Evolutionary conservation across 2,888 invertebrate genomes (phyloP).

Genomic region (Odontocolon sp.): DNA sequence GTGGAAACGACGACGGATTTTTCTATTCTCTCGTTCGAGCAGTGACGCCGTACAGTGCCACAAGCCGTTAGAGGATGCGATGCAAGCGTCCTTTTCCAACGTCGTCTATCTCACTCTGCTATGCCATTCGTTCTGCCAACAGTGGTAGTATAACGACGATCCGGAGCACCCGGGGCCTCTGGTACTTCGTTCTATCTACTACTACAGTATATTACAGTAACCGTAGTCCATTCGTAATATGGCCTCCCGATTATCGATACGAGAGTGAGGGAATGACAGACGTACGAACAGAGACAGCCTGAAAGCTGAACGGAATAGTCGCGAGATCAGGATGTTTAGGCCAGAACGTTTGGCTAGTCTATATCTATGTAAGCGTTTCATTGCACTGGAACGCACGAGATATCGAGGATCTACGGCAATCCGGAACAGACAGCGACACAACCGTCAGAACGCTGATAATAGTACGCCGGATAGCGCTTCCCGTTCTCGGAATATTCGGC

Average conservation of each 20-base stretch:
- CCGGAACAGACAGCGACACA: background rate
- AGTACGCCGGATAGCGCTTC: background rate
- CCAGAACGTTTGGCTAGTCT: conserved; percentile 17
- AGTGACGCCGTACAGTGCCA: background rate
- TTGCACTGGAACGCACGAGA: conserved; percentile 44
- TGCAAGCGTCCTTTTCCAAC: background rate
- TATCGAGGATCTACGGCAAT: conserved; percentile 28
- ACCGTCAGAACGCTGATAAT: background rate
- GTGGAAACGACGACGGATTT: conserved; percentile 37
- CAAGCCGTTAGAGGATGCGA: conserved; percentile 4
- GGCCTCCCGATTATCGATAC: conserved; percentile 1
- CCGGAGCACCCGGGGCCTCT: conserved; percentile 3
- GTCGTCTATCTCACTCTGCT: background rate
- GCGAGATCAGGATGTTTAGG: conserved; percentile 43
- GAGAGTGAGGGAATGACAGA: conserved; percentile 6
- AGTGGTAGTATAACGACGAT: conserved; percentile 30
- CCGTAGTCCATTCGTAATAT: conserved; percentile 20
- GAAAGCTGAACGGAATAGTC: background rate
- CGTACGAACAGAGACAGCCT: background rate
- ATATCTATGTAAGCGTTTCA: conserved; percentile 26
- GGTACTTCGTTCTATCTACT: conserved; percentile 25
- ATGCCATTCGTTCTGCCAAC: conserved; percentile 14
- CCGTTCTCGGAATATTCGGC: conserved; percentile 27
- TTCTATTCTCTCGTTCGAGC: conserved; percentile 22
- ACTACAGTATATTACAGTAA: background rate